A percentile compares a stretch with the other conserved stretches of the same genome.
Evolutionary conservation across 2,113 vertebrate species (phyloP).

Genomic region (Setophaga kirtlandii): DNA sequence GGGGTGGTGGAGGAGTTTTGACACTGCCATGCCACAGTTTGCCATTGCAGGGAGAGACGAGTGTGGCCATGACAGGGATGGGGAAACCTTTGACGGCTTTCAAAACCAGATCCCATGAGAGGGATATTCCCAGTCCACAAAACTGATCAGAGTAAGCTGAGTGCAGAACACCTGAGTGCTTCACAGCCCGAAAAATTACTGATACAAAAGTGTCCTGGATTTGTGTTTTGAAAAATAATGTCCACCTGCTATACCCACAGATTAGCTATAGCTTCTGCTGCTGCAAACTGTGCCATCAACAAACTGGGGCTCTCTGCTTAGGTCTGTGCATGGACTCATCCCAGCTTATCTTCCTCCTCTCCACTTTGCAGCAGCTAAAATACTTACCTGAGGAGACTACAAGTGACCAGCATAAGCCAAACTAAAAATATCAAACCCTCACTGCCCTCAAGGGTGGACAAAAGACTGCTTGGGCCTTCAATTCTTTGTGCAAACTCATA

Average conservation of each 20-base stretch:
- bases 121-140: not conserved
- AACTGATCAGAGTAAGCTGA: not conserved
- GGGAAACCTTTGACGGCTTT: not conserved
- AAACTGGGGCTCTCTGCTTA: not conserved
- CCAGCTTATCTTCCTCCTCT: not conserved
- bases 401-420: not conserved
- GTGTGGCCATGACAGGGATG: not conserved
- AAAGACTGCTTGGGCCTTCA: not conserved
- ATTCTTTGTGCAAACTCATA: not conserved
- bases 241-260: not conserved
- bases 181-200: not conserved
- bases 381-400: not conserved
- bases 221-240: not conserved
- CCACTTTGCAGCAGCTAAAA: accelerated
- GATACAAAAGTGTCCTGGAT: not conserved
- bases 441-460: not conserved
- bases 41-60: not conserved
- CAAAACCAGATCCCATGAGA: accelerated
- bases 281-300: accelerated
- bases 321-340: not conserved
- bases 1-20: accelerated
- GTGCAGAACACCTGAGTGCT: not conserved
- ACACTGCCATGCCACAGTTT: not conserved
- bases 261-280: not conserved
- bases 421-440: not conserved